A percentile compares a stretch with the other conserved stretches of the same genome.
Conservation (phyloP, 2,888 invertebrate species). For the Gandaritis pyraliata region DNA sequence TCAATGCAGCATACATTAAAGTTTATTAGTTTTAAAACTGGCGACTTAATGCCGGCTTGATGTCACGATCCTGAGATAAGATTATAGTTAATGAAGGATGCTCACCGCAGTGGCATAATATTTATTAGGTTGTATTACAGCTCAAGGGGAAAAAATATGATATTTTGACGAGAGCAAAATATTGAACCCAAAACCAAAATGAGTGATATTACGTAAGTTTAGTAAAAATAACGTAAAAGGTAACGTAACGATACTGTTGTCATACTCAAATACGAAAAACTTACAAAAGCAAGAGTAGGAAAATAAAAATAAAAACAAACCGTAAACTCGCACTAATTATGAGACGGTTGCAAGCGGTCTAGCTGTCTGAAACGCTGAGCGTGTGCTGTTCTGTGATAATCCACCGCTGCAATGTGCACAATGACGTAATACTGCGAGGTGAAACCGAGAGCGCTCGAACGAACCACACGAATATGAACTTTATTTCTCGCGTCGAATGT, state of each 20-base stretch:
- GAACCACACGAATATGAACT: constrained; percentile 65
- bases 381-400: constrained; percentile 60
- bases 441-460: constrained; percentile 70
- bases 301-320: constrained; percentile 31
- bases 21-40: neutral
- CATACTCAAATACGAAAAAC: neutral
- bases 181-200: too few species aligned
- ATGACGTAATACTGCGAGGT: constrained; percentile 69
- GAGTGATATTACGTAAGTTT: too few species aligned
- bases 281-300: neutral
- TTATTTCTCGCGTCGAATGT: constrained; percentile 62
- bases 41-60: neutral
- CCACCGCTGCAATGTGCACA: constrained; percentile 59
- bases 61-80: constrained; percentile 12
- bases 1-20: constrained; percentile 1
- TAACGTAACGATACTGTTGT: neutral
- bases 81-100: neutral
- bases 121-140: too few species aligned
- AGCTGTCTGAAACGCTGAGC: constrained; percentile 36
- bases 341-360: constrained; percentile 28
- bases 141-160: too few species aligned
- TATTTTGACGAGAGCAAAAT: too few species aligned
- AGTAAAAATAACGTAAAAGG: too few species aligned
- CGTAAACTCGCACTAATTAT: constrained; percentile 27
- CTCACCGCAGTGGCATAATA: neutral